Conservation (phyloP, 2,113 vertebrate genomes). For the Dendropsophus ebraccatus region DNA sequence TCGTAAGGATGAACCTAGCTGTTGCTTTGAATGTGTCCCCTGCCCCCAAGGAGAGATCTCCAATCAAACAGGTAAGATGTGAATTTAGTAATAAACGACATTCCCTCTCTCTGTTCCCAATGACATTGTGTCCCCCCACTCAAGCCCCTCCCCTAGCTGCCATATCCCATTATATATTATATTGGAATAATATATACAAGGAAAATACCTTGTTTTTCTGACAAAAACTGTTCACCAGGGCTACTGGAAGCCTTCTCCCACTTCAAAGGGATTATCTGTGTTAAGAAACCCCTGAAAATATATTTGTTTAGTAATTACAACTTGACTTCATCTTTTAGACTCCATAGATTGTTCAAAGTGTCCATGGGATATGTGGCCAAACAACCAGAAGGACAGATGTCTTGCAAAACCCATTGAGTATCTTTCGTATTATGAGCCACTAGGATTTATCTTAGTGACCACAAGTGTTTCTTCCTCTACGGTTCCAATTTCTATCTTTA, state of each 20-base stretch:
- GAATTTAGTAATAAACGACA: too few species aligned
- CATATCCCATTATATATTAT: too few species aligned
- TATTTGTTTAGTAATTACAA: background rate
- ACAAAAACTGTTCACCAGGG: too few species aligned
- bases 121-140: too few species aligned
- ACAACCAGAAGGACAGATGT: conserved; percentile 53
- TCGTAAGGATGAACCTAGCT: conserved; percentile 3
- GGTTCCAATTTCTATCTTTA: conserved; percentile 57
- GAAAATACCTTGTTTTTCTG: too few species aligned
- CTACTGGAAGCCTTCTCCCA: too few species aligned
- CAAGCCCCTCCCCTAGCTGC: too few species aligned
- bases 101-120: too few species aligned
- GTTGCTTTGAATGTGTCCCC: conserved; percentile 39
- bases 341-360: conserved; percentile 62
- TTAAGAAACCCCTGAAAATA: background rate
- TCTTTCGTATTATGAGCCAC: conserved; percentile 62
- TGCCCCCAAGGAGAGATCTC: conserved; percentile 34
- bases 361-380: conserved; percentile 64
- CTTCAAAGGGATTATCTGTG: too few species aligned
- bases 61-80: background rate
- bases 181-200: too few species aligned
- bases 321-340: conserved; percentile 60
- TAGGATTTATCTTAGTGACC: conserved; percentile 49
- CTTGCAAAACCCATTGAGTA: conserved; percentile 64
- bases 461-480: conserved; percentile 59